Evolutionary conservation across 2,113 vertebrate species (phyloP), one percentile per base, ranked within the genome.

Genomic region (Atherinomorus stipes): DNA sequence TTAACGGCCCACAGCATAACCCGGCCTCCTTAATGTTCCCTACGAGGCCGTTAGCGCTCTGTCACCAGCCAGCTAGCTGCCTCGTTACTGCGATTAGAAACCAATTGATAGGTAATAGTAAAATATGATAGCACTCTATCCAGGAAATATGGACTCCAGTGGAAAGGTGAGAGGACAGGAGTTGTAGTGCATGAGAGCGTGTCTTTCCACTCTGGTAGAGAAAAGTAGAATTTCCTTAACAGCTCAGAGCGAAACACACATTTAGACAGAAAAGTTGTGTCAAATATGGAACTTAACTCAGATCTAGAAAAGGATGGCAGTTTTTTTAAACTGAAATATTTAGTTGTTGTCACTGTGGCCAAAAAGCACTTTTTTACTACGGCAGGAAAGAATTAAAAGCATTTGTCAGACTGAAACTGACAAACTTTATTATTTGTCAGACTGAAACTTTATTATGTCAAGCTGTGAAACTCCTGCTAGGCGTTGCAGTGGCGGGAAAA

Each of bases 71-170:
- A 92, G 91, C 89, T 93, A 87, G 88, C 91, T 90, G 91, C 92
- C 93, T 94, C 92, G 91, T 94, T 94, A 94, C 90, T 84, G 90
- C 91, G 90, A 95, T 94, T 94, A 94, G 92, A 94, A 94, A 94
- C 92, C 94, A 93, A 94, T 94, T 94, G 94, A 95, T 94, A 94
- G 93, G 92, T 94, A 94, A 94, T 93, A 94, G 93, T 95, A 93
- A 94, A 94, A 94, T 94, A 94, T 92, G 94, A 94, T 92, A 75
- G 87, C 90, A 79, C 83, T 77, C 91, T 92, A 89, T 92, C 73
- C 88, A 83, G 77, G 86, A 91, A 94, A 93, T 89, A 91, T 92
- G 90, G 89, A 93, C 83, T 91, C 70, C 88, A 83, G 87, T 86
- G 87, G 82, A 83, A 89, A 85, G 76, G 85, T 84, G 83, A 88